phyloP scores from a whole-genome alignment of 2,113 vertebrate species.

The Nycticryphes semicollaris region DNA sequence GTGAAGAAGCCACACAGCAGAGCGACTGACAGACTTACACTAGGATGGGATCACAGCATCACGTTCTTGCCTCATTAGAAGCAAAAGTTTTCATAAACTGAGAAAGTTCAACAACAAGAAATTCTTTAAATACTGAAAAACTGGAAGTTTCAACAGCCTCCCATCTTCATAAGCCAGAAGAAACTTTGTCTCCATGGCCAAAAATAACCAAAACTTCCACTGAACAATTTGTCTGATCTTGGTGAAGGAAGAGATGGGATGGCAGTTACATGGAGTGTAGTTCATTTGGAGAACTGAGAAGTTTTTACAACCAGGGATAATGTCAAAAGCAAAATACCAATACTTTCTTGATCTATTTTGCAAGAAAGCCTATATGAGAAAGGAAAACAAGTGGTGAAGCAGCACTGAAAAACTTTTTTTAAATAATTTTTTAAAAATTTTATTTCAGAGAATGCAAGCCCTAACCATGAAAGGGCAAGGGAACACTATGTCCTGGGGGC shows the following conservation, averaged over 20 bases:
- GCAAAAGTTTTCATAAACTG: background rate
- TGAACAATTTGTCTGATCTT: background rate
- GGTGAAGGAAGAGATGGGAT: background rate
- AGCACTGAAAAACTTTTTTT: background rate
- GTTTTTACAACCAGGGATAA: background rate
- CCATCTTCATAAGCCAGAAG: background rate
- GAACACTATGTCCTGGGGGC: background rate
- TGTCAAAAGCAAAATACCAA: background rate
- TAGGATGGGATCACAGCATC: background rate
- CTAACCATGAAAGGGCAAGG: no score
- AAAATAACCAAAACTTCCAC: background rate
- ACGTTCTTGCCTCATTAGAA: background rate
- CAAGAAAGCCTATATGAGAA: background rate
- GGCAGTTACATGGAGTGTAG: background rate
- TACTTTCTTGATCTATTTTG: background rate
- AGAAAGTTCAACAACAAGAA: background rate
- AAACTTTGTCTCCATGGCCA: fast-evolving
- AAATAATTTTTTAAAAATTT: background rate
- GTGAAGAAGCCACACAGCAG: background rate
- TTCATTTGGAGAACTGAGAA: background rate
- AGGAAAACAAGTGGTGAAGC: background rate
- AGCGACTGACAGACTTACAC: background rate
- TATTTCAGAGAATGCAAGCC: background rate
- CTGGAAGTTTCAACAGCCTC: background rate
- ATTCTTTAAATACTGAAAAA: background rate